Conservation (phyloP, 2,888 invertebrate species). For the Zootermopsis nevadensis region DNA sequence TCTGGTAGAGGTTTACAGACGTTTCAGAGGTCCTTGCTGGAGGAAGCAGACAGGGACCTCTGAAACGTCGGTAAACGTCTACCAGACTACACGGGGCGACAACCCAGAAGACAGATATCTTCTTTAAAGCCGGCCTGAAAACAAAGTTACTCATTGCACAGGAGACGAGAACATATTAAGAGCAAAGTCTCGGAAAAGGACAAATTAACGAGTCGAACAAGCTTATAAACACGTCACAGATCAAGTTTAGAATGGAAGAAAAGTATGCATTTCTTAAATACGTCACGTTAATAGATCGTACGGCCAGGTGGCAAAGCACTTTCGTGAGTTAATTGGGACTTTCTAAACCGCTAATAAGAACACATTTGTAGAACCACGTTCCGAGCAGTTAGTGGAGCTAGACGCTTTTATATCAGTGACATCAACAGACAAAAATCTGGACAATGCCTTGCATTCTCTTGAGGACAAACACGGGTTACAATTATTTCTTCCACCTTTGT, state of each 20-base stretch:
- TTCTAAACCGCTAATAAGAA: not conserved
- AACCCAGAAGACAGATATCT: too few species aligned
- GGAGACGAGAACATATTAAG: not conserved
- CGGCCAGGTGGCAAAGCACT: not conserved
- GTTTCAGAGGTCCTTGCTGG: too few species aligned
- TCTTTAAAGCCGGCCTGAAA: too few species aligned
- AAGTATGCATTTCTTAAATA: not conserved
- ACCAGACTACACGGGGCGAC: too few species aligned
- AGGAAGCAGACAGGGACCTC: too few species aligned
- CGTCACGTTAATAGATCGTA: not conserved
- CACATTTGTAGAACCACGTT: not conserved
- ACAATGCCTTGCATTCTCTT: not conserved
- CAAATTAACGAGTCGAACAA: not conserved
- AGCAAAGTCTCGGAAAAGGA: not conserved
- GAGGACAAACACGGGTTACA: not conserved
- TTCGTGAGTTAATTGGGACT: not conserved
- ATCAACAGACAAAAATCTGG: not conserved
- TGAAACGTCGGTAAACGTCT: too few species aligned
- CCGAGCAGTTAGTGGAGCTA: not conserved
- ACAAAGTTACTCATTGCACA: not conserved
- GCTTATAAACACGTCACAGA: not conserved
- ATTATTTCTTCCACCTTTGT: not conserved
- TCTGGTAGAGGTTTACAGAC: too few species aligned
- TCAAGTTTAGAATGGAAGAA: not conserved
- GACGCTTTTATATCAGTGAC: not conserved